Percentiles rank a stretch among this genome's conserved stretches.
phyloP scores from a whole-genome alignment of 2,113 vertebrate species.

The Bagarius yarrelli region DNA sequence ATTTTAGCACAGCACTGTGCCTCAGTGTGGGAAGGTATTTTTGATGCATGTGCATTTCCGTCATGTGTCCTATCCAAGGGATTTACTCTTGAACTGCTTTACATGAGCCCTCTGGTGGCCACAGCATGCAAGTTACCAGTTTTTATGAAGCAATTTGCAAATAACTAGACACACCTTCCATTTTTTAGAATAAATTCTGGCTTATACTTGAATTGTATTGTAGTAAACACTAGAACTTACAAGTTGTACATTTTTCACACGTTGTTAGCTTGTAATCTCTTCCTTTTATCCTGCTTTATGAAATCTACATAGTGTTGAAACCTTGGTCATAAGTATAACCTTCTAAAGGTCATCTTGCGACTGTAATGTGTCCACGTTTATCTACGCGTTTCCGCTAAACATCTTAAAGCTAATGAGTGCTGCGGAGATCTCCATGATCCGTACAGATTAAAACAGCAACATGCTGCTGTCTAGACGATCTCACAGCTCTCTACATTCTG shows the following conservation, averaged over 20 bases:
- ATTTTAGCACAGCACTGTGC: neutral
- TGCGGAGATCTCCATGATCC: neutral
- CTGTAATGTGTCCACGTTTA: neutral
- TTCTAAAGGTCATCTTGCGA: neutral
- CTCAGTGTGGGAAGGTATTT: neutral
- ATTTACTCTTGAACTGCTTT: neutral
- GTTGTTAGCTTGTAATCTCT: neutral
- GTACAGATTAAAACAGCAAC: neutral
- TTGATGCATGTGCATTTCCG: neutral
- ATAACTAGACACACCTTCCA: neutral
- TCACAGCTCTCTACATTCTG: neutral
- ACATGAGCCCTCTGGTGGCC: conserved; percentile 18
- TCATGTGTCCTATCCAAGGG: neutral
- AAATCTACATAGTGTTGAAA: neutral
- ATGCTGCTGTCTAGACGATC: neutral
- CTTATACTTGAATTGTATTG: too few species aligned
- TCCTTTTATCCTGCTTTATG: neutral
- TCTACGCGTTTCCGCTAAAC: neutral
- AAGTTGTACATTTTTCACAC: too few species aligned
- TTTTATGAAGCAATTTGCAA: neutral
- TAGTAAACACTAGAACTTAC: too few species aligned
- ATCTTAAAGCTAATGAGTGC: neutral
- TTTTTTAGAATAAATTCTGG: neutral
- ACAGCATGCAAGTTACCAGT: neutral
- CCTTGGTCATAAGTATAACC: neutral